Percentiles rank a stretch among this genome's conserved stretches.
Conservation (phyloP, 1,140 invertebrate genomes). For the Pachypeltis micranthus region DNA sequence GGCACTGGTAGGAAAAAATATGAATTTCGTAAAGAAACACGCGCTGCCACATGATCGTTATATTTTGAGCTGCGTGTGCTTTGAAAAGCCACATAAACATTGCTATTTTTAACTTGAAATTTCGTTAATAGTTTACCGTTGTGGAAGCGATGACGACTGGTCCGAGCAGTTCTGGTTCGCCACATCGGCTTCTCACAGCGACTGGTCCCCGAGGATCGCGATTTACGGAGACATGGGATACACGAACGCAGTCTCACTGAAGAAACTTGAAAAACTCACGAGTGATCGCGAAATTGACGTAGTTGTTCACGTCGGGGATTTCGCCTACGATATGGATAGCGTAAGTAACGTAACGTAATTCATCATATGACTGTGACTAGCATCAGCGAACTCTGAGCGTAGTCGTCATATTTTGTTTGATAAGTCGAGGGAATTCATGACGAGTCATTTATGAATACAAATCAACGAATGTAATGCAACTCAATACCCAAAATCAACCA, state of each 20-base stretch:
- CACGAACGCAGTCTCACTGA: conserved; percentile 69
- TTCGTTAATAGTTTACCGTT: conserved; percentile 55
- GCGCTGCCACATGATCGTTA: too few relatives aligned
- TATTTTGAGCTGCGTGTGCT: too few relatives aligned
- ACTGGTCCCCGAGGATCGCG: conserved; percentile 67
- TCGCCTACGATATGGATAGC: conserved; percentile 88
- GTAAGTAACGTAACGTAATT: conserved; percentile 34
- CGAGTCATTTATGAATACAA: too few relatives aligned
- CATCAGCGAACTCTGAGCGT: not conserved
- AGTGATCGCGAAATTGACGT: conserved; percentile 70
- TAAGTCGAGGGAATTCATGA: not conserved
- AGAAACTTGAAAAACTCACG: conserved; percentile 66
- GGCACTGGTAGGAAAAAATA: too few relatives aligned
- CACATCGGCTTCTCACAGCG: conserved; percentile 44
- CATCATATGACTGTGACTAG: not conserved
- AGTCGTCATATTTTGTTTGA: not conserved
- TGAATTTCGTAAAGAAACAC: not conserved
- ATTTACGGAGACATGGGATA: conserved; percentile 88
- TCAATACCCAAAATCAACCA: too few relatives aligned
- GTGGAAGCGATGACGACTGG: conserved; percentile 66
- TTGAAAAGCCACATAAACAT: not conserved
- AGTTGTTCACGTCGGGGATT: conserved; percentile 85
- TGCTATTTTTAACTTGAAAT: not conserved
- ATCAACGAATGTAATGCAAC: too few relatives aligned
- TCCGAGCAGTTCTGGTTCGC: conserved; percentile 63